Conservation (phyloP, 2,888 invertebrate species). For the Pelosia muscerda region DNA sequence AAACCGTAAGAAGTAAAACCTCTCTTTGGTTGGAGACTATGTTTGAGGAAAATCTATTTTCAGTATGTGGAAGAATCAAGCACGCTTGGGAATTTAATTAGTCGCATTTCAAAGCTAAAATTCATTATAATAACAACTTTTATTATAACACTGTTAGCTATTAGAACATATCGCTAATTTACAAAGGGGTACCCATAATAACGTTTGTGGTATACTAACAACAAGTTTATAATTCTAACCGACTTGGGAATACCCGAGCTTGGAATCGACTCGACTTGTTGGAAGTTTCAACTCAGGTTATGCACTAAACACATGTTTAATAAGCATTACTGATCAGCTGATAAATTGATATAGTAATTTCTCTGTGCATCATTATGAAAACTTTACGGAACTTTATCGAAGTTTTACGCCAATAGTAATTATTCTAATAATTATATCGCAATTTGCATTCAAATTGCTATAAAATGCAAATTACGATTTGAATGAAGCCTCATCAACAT, state of each 20-base stretch:
- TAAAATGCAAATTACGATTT: too few species aligned
- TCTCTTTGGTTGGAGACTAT: neutral
- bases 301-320: slow-evolving; percentile 26
- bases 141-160: slow-evolving; percentile 20
- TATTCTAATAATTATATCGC: too few species aligned
- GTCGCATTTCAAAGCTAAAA: neutral
- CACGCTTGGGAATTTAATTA: neutral
- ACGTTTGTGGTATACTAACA: slow-evolving; percentile 27
- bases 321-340: slow-evolving; percentile 20
- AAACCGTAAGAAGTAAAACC: too few species aligned
- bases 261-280: slow-evolving; percentile 22
- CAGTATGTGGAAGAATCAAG: neutral
- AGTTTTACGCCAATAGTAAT: too few species aligned
- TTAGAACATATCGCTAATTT: slow-evolving; percentile 25
- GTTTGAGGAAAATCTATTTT: neutral
- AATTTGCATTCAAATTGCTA: too few species aligned
- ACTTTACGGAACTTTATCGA: too few species aligned
- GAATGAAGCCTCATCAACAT: too few species aligned
- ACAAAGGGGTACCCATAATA: slow-evolving; percentile 37
- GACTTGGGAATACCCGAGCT: slow-evolving; percentile 33
- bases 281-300: slow-evolving; percentile 28
- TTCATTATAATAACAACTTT: neutral
- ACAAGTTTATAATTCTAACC: slow-evolving; percentile 34
- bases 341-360: too few species aligned
- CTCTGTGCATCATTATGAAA: too few species aligned